Evolutionary conservation across 37 sponge, comb jelly and placozoan species (phyloP), one percentile per base, ranked within the genome.

Genomic region (Axinella damicornis): DNA sequence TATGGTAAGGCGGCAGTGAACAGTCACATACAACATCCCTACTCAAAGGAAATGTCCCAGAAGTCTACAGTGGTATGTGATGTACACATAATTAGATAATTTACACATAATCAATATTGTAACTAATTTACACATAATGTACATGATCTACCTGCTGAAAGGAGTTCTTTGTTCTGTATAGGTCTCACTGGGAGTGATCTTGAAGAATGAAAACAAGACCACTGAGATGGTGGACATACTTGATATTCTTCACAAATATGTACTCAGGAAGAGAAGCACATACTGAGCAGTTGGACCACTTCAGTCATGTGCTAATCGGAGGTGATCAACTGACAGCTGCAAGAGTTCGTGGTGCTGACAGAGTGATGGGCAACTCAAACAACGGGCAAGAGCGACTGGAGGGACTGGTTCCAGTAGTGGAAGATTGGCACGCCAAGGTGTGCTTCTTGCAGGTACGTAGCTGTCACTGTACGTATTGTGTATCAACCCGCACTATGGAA

Each of bases 261-360:
- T 76, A 1, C 77, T 59, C 31, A 12, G 13, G 11, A 2, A 66
- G 33, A 66, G 46, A 46, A 46, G 46, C 9, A 46, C 46, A 46
- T 9, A 46, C 37, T 15, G 21, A 32, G 19, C 37, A 69, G 21
- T 38, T 22, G 20, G 37, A 35, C 22, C 37, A 69, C 36, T 69
- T 77, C 58, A 28, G 57, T 35, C 55, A 77, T 22, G 57, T 77
- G 2, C 20, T 77, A 18, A 0, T 37, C 13, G 38, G 38, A 27
- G 78, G 78, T 24, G 78, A 77, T 59, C 78, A 77, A 38, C 78
- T 77, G 27, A 77, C 78, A 31, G 78, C 57, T 12, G 78, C 55
- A 35, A 56, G 78, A 56, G 32, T 35, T 35, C 37, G 15, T 31
- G 69, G 69, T 35, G 19, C 22, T 22, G 32, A 69, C 15, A 69